These are phyloP conservation scores for Acropternis orthonyx DNA, from an alignment of 2,797 vertebrate species.

Conservation along the genomic window DNA sequence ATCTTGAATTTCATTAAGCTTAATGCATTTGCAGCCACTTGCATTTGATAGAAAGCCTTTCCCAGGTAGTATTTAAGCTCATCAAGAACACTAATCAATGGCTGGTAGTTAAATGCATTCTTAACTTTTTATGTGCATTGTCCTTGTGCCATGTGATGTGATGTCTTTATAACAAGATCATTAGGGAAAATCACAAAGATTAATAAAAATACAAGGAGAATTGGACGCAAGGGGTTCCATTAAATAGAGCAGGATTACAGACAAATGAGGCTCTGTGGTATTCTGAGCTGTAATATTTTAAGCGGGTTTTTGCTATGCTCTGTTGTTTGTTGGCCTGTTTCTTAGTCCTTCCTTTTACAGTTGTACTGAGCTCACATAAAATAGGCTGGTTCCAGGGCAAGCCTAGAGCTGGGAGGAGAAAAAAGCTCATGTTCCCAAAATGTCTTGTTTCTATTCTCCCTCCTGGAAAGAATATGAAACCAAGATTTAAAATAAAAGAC, in stretches of 20 bases:
- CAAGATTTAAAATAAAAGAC: slow-evolving; percentile 36
- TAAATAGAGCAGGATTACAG: neutral
- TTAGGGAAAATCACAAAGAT: slow-evolving; percentile 27
- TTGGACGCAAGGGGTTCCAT: neutral
- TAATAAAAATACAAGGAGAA: slow-evolving; percentile 36
- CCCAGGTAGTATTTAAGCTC: slow-evolving; percentile 9
- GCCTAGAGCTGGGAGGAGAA: neutral
- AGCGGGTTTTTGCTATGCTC: neutral
- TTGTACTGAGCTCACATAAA: neutral
- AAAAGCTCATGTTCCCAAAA: neutral
- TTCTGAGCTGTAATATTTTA: neutral
- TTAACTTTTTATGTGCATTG: slow-evolving; percentile 45
- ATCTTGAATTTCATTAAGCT: slow-evolving; percentile 19
- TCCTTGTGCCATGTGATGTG: slow-evolving; percentile 17
- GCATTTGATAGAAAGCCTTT: slow-evolving; percentile 40
- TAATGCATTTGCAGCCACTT: neutral
- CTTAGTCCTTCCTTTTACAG: neutral
- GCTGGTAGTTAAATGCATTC: slow-evolving; percentile 37
- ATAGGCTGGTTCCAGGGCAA: neutral
- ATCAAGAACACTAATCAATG: slow-evolving; percentile 2
- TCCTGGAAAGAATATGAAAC: slow-evolving; percentile 36
- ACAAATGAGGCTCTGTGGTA: neutral
- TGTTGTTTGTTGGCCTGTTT: neutral
- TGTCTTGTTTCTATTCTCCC: neutral
- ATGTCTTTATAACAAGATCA: slow-evolving; percentile 38